Percentiles rank a stretch among this genome's conserved stretches.
Evolutionary conservation across 1,140 invertebrate species (phyloP).

Genomic region (Lethrus apterus): DNA sequence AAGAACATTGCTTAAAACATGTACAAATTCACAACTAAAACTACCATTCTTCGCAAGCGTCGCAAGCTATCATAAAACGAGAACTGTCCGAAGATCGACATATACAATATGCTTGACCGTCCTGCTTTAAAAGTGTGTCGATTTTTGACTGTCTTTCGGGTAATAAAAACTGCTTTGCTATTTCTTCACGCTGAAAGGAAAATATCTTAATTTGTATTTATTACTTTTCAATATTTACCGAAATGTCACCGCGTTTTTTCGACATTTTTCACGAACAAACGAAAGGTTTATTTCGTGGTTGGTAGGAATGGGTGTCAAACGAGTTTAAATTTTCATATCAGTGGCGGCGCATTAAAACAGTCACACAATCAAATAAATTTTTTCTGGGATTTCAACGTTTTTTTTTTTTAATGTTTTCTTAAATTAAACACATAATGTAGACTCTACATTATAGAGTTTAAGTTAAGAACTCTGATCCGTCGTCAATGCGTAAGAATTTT

Average conservation of each 20-base stretch:
- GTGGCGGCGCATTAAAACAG: too few species aligned
- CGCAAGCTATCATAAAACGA: conserved; percentile 96
- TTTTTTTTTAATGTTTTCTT: too few species aligned
- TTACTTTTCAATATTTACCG: conserved; percentile 18
- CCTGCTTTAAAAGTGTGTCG: conserved; percentile 78
- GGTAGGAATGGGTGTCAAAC: too few species aligned
- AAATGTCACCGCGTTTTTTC: conserved; percentile 24
- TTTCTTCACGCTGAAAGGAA: conserved; percentile 70
- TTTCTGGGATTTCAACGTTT: too few species aligned
- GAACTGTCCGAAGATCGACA: conserved; percentile 88
- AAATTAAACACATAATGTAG: too few species aligned
- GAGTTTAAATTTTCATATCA: too few species aligned
- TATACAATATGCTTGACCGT: conserved; percentile 88
- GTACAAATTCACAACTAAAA: not conserved
- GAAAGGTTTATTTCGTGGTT: too few species aligned
- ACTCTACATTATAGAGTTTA: too few species aligned
- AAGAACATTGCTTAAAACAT: conserved; percentile 4
- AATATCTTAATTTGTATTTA: conserved; percentile 1
- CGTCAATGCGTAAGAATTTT: too few species aligned
- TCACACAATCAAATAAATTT: too few species aligned
- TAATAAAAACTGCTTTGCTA: conserved; percentile 80
- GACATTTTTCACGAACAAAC: conserved; percentile 21
- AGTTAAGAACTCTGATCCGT: too few species aligned
- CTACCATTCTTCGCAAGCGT: conserved; percentile 94
- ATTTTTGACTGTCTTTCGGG: conserved; percentile 89